Conservation (phyloP, 2,888 invertebrate species). For the Proisotoma minuta region DNA sequence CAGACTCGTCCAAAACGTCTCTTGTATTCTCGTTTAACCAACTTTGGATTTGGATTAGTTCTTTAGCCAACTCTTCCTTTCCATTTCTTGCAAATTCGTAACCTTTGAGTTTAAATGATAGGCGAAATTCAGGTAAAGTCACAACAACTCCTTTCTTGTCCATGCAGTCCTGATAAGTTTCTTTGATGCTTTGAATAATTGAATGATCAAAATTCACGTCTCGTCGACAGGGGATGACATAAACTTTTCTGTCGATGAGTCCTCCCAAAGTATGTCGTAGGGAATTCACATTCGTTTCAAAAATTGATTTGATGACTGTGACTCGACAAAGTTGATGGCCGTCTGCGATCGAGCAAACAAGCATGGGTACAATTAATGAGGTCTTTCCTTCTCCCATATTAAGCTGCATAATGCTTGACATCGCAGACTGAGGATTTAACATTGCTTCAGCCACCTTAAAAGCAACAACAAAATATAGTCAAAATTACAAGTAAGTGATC, state of each 20-base stretch:
- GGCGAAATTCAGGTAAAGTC: constrained; percentile 29
- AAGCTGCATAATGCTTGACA: constrained; percentile 32
- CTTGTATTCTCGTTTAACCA: constrained; percentile 24
- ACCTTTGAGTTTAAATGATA: constrained; percentile 25
- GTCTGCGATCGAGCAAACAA: constrained; percentile 21
- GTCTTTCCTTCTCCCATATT: constrained; percentile 46
- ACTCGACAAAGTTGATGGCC: constrained; percentile 28
- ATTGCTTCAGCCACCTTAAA: constrained; percentile 15
- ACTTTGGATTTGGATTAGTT: constrained; percentile 12
- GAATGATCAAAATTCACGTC: constrained; percentile 15
- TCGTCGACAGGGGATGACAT: constrained; percentile 33
- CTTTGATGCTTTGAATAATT: constrained; percentile 2
- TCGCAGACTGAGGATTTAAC: constrained; percentile 16
- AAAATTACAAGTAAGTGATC: too few relatives aligned
- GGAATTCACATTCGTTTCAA: constrained; percentile 23
- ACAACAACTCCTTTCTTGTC: constrained; percentile 23
- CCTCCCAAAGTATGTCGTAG: constrained; percentile 30
- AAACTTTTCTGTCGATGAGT: constrained; percentile 23
- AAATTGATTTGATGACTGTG: constrained; percentile 37
- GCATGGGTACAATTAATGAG: constrained; percentile 38
- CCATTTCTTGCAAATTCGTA: constrained; percentile 20
- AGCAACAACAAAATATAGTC: not conserved
- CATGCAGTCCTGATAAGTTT: constrained; percentile 26
- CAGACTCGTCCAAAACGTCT: constrained; percentile 40
- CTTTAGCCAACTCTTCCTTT: not conserved